Percentiles rank a stretch among this genome's conserved stretches.
Evolutionary conservation across 2,113 vertebrate genomes (phyloP).

Genomic region (Rhinichthys klamathensis): DNA sequence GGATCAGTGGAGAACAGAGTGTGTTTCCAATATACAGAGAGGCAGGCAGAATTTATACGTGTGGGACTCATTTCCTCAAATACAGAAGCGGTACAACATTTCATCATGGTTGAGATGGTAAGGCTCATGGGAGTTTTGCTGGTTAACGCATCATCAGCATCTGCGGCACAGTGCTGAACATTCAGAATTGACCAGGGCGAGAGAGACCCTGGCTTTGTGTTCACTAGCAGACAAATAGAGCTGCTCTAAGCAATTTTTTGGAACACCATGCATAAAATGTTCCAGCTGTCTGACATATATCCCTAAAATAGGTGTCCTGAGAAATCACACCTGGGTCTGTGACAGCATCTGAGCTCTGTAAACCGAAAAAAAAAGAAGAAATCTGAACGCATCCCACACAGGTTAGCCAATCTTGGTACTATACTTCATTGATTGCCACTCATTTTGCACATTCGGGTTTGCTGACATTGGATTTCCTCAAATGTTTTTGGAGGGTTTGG

Average conservation of each 20-base stretch:
- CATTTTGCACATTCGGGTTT: background rate
- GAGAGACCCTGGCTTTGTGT: background rate
- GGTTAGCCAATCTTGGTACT: background rate
- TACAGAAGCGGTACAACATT: background rate
- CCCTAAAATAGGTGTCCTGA: constrained; percentile 15
- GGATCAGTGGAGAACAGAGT: background rate
- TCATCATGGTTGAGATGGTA: constrained; percentile 1
- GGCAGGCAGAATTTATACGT: background rate
- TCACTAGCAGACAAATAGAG: background rate
- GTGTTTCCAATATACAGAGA: background rate
- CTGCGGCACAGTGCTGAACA: background rate
- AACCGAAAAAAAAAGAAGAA: background rate
- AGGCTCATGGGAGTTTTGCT: background rate
- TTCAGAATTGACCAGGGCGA: background rate
- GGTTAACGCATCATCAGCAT: constrained; percentile 11
- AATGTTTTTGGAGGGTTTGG: background rate
- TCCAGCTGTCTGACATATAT: background rate
- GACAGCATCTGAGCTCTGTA: background rate
- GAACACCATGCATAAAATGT: background rate
- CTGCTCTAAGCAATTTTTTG: background rate
- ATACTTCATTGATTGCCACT: background rate
- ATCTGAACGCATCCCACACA: background rate
- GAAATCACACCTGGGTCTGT: background rate
- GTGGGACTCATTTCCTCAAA: constrained; percentile 4
- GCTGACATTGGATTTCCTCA: background rate